Base-by-base conservation (phyloP, 1,140 invertebrate species). In the Homarus americanus region DNA sequence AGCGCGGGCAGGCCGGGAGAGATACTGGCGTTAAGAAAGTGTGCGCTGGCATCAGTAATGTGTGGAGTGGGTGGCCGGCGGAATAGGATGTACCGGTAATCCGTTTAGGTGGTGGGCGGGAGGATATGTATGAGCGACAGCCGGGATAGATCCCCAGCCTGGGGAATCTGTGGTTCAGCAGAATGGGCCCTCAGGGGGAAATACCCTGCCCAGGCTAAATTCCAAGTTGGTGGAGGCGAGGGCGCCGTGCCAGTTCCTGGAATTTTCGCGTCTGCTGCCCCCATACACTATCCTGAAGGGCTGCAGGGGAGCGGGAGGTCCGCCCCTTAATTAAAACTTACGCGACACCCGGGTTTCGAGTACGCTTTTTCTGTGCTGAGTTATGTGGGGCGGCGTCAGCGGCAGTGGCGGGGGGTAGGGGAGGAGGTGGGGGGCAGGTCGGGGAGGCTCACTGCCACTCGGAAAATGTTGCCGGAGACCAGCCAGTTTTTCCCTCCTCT, bases 301-400 rank as follows among this genome's bases (percentile, higher is more conserved):
- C 75, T 78, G 75, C 75, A 24, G 38, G 75, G 75, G 75, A 78
- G 36, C 75, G 75, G 75, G 75, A 41, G 75, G 75, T n/a, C 32
- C 24, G 49, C 72, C 84, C 83, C 84, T 87, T 87, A 87, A 87
- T 87, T 87, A 87, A 87, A 87, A 87, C 72, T 87, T 87, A 87
- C 84, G 84, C 84, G 84, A 87, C 84, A 87, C 49, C 41, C 72
- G 34, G 84, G 72, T 87, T 87, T 58, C 44, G 40, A 76, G 84
- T 75, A 78, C 72, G 44, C 73, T 49, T 78, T 87, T 87, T 87
- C 34, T 76, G 17, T 7, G 44, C 72, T 78, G 72, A 78, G 49
- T 78, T 87, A 76, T 76, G 72, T 32, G 84, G n/a, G 72, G 41
- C 1, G 49, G 73, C 72, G 84, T 73, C 69, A 78, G 44, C 34